Evolutionary conservation across 2,888 invertebrate genomes (phyloP), one percentile per base, ranked within the genome.

Genomic region (Andrena minutula): DNA sequence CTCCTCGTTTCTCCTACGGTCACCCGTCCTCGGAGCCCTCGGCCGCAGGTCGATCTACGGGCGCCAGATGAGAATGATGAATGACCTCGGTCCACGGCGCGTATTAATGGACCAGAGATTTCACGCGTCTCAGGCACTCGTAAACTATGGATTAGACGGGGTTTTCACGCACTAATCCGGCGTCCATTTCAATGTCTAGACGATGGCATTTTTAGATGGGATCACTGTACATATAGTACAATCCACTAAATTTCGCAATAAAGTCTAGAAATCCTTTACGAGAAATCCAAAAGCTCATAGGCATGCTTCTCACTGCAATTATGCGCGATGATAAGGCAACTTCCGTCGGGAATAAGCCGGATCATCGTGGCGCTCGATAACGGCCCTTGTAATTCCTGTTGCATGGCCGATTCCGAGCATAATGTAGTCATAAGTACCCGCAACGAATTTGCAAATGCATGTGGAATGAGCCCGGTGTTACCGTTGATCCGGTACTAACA

Each of bases 71-170:
- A 73, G 53, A 79, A 84, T 91, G 88, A 93, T 92, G 92, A 92
- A 93, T 92, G 91, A 91, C 89, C 91, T 90, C 86, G 85, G 88
- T 85, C 89, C 89, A 82, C 82, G 88, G 82, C 80, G 86, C 88
- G 89, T 88, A 92, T 92, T 93, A 93, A 93, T 92, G 90, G 91
- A 86, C 86, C 89, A 82, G 88, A 91, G 89, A 93, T 92, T 93
- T 93, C 88, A 93, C 93, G 92, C 92, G 91, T 90, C 91, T 92
- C 92, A 91, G 91, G 87, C 87, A 89, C 89, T 83, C 90, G 89
- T 91, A 90, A 90, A 90, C 73, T 80, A 61, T 64, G 71, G 77
- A 80, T 86, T 79, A 79, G 70, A 63, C 72, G 85, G 84, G 86
- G 87, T 91, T 90, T 88, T 86, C 89, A 88, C 85, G 87, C 86